Conservation (phyloP, 2,797 vertebrate species). For the Hylomyscus alleni region DNA sequence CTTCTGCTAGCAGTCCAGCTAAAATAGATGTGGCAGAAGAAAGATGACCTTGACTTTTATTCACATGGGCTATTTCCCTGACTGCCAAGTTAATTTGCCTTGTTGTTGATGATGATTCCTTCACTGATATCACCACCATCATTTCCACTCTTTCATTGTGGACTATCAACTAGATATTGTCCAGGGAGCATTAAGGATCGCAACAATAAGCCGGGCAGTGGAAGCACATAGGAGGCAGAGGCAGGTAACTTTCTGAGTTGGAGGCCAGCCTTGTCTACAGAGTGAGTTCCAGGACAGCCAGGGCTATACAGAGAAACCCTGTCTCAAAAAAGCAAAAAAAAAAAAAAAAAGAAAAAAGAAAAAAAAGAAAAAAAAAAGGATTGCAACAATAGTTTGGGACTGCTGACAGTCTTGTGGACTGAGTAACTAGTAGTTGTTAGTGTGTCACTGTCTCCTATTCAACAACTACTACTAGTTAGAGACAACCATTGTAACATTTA, state of each 20-base stretch:
- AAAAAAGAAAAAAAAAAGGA: neutral
- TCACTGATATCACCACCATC: neutral
- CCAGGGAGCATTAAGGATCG: neutral
- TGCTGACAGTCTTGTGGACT: neutral
- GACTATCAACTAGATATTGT: neutral
- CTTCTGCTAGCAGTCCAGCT: neutral
- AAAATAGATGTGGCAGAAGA: neutral
- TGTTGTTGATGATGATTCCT: neutral
- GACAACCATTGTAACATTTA: neutral
- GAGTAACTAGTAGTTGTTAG: neutral
- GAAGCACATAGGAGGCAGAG: too few relatives aligned
- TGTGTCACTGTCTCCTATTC: too few relatives aligned
- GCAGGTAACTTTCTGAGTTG: too few relatives aligned
- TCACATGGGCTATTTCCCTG: neutral
- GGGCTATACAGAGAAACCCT: too few relatives aligned
- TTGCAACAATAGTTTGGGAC: neutral
- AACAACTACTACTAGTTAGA: neutral
- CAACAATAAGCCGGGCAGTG: neutral
- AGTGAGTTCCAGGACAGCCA: too few relatives aligned
- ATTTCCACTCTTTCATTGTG: neutral
- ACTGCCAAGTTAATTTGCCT: neutral
- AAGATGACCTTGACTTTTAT: neutral
- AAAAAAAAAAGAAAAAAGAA: neutral
- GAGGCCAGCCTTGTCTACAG: too few relatives aligned
- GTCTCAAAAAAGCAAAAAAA: too few relatives aligned